Base-by-base conservation (phyloP, 30 jellyfish, hydroid and myxozoan species). In the Catostylus mosaicus region DNA sequence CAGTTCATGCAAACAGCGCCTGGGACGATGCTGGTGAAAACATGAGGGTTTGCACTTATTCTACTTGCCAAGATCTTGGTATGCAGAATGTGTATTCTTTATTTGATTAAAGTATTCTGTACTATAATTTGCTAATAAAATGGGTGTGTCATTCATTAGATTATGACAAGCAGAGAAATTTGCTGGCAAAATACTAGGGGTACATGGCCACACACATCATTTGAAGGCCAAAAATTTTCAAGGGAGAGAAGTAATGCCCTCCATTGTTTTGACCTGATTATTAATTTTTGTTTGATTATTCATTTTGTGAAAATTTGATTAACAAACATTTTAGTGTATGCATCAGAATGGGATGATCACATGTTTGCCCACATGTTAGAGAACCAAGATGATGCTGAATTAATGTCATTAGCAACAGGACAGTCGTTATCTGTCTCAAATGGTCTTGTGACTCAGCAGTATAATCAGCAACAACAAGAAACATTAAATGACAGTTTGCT, bases 311-410 rank as follows among this genome's bases (percentile, higher is more conserved):
- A n/a, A n/a, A n/a, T n/a, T n/a, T n/a, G n/a, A n/a, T n/a, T n/a
- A n/a, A n/a, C n/a, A n/a, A n/a, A 6, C 35, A 1, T 59, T 57
- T 1, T 32, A 83, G 93, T 83, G 11, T 83, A 71, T 64, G 71
- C 79, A 27, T 83, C 94, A 22, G 94, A 83, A 31, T 83, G 82
- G 85, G 96, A 87, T 52, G 96, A 87, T 36, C 96, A 87, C 52
- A 38, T 77, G 83, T 78, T 87, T 77, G 96, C 96, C 5, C 96
- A 87, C 59, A 78, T 76, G 96, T 47, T 87, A 2, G 96, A 69
- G 46, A 79, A 77, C 12, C 90, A 87, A 69, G 96, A 87, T 78
- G 96, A 87, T 77, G 89, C 87, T 24, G 90, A 87, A 40, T 54
- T 87, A 30, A 76, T 78, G 90, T 76, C 88, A 45, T 73, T 87